phyloP scores from a whole-genome alignment of 1,140 invertebrate species.

The Drosophila asahinai region DNA sequence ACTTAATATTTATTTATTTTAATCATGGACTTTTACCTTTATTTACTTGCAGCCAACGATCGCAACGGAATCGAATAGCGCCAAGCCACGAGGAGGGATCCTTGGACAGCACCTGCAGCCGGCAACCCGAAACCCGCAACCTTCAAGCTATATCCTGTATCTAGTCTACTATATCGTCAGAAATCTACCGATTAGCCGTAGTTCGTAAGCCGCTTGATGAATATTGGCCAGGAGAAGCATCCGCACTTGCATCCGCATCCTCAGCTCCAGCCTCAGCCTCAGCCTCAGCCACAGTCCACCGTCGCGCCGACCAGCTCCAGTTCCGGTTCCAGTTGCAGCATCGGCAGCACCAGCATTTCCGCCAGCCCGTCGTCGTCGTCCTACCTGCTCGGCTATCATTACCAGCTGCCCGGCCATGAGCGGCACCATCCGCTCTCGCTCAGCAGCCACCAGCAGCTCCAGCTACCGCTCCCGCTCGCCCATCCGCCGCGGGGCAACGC shows the following conservation, averaged over 20 bases:
- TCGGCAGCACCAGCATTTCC: neutral
- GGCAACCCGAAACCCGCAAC: constrained; percentile 14
- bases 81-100: neutral
- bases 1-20: too few relatives aligned
- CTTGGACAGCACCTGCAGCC: constrained; percentile 3
- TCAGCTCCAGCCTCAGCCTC: constrained; percentile 40
- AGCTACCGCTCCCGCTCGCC: constrained; percentile 19
- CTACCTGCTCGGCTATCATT: constrained; percentile 56
- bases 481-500: constrained; percentile 17
- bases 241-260: constrained; percentile 57
- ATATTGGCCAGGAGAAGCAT: constrained; percentile 74
- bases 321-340: neutral
- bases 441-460: constrained; percentile 23
- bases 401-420: constrained; percentile 56
- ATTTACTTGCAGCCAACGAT: constrained; percentile 21
- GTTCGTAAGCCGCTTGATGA: constrained; percentile 68
- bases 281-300: constrained; percentile 15
- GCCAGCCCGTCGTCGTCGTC: constrained; percentile 13
- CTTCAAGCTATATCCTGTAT: constrained; percentile 28
- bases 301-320: constrained; percentile 2
- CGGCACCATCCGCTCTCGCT: constrained; percentile 21
- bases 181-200: constrained; percentile 47
- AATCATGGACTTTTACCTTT: neutral
- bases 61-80: constrained; percentile 3
- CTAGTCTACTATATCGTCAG: constrained; percentile 61